Base-by-base conservation (phyloP, 2,888 invertebrate species). In the Fissipunctia ypsillon region DNA sequence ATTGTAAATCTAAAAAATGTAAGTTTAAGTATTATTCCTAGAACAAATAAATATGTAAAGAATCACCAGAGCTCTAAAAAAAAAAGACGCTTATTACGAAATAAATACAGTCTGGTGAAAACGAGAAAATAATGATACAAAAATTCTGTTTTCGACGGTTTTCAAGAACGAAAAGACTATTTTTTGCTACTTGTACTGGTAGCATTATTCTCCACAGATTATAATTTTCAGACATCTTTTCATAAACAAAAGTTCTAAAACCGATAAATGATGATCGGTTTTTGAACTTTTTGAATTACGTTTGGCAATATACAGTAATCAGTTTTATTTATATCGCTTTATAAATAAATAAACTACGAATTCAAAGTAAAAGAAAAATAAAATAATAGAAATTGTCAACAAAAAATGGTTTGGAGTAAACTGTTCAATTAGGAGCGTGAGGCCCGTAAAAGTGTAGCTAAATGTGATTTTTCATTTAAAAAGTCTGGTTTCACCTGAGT, bases 121-220 rank as follows among this genome's bases (percentile, higher is more conserved):
- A n/a, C n/a, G n/a, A n/a, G n/a, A n/a, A n/a, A n/a, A n/a, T n/a
- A n/a, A n/a, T n/a, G n/a, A n/a, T n/a, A n/a, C n/a, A n/a, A n/a
- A 35, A 28, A 9, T 54, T 19, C 10, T 28, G 19, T 56, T 57
- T 31, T 57, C 22, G 28, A 56, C 38, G 41, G 41, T 41, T 41
- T 41, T 12, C 12, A 41, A 41, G 12, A 31, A 31, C 0, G 0
- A 16, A 67, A 59, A 28, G 9, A 28, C n/a, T n/a, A n/a, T n/a
- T n/a, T n/a, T n/a, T n/a, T n/a, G n/a, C n/a, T n/a, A n/a, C n/a
- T n/a, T n/a, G n/a, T n/a, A n/a, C n/a, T 66, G 67, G 76, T 66
- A 48, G 54, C 45, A 64, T 41, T 73, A 16, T 25, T 14, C 19
- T 12, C 10, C 74, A 77, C 35, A 69, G 74, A 43, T 38, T 19